Evolutionary conservation across 2,113 vertebrate species (phyloP).

Genomic region (Halcyon senegalensis): DNA sequence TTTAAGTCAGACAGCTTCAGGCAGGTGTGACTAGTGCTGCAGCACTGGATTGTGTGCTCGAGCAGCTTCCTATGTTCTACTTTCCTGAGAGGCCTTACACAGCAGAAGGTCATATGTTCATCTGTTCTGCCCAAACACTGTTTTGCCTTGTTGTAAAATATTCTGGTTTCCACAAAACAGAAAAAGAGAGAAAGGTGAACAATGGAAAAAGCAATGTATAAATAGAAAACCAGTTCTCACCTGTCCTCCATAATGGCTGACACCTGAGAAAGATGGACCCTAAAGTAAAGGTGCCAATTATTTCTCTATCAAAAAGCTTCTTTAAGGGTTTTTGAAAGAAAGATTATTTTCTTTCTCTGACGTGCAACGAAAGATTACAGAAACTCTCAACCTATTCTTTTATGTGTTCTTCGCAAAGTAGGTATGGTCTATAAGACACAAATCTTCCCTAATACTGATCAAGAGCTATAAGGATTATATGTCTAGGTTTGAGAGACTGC

Average conservation of each 20-base stretch:
- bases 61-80: background rate
- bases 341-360: background rate
- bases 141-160: background rate
- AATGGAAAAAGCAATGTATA: background rate
- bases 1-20: background rate
- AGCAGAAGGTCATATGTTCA: background rate
- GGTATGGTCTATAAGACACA: background rate
- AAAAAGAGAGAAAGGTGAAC: background rate
- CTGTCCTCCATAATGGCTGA: constrained; percentile 47
- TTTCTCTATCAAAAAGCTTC: background rate
- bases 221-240: constrained; percentile 1
- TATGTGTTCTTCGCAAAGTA: background rate
- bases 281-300: constrained; percentile 35
- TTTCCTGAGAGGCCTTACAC: background rate
- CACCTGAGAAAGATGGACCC: constrained; percentile 16
- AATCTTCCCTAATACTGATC: background rate
- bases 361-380: background rate
- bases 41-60: background rate
- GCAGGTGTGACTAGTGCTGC: background rate
- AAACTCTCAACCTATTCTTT: background rate
- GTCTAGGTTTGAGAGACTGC: background rate
- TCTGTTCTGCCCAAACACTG: background rate
- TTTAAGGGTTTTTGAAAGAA: background rate
- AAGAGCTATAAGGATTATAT: background rate
- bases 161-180: background rate